These are phyloP conservation scores for Drosophila tripunctata DNA, from an alignment of 2,888 invertebrate genomes.

Conservation along the genomic window DNA sequence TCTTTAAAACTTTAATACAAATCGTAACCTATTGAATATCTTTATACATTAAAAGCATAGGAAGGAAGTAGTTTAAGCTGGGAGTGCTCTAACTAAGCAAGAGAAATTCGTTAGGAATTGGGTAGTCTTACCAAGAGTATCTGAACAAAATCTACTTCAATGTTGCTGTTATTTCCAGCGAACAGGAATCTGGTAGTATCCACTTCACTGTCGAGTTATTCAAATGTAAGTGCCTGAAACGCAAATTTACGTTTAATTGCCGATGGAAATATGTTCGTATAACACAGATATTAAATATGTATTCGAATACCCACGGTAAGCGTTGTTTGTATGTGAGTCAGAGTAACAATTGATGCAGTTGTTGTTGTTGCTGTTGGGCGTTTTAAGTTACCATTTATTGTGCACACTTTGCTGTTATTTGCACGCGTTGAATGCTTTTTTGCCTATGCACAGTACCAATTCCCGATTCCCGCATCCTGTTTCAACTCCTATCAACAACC, in stretches of 20 bases:
- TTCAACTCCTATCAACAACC: background rate
- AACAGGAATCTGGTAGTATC: conserved; percentile 1
- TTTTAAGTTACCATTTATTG: conserved; percentile 77
- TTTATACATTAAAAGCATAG: no score
- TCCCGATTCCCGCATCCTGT: background rate
- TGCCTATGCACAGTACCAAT: conserved; percentile 19
- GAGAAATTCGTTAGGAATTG: no score
- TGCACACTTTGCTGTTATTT: conserved; percentile 70
- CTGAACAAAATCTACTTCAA: no score
- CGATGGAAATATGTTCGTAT: conserved; percentile 59
- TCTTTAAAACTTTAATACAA: no score
- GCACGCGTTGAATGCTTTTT: conserved; percentile 49
- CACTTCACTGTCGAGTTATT: background rate
- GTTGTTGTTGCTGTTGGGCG: conserved; percentile 44
- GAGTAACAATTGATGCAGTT: conserved; percentile 46
- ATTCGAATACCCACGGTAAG: background rate
- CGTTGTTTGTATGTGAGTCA: conserved; percentile 7
- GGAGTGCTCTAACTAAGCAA: no score
- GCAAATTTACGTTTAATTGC: conserved; percentile 82
- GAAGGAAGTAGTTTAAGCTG: no score
- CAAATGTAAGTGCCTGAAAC: conserved; percentile 34
- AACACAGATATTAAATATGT: conserved; percentile 11
- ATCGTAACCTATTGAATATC: no score
- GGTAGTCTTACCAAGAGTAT: no score
- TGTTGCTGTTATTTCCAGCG: no score